phyloP scores from a whole-genome alignment of 2,113 vertebrate genomes.

The Psephotus haematonotus region DNA sequence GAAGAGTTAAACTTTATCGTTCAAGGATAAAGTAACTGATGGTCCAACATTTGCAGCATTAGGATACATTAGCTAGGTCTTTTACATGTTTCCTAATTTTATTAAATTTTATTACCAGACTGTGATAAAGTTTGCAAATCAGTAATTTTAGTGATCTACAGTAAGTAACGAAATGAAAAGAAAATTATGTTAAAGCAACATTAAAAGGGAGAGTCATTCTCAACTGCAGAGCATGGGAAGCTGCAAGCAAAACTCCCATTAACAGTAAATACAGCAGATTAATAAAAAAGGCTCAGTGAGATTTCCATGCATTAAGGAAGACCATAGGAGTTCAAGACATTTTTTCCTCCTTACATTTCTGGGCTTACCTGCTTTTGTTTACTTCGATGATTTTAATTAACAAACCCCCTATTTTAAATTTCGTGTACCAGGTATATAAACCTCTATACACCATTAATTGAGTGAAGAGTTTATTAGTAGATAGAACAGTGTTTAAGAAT shows the following conservation, averaged over 20 bases:
- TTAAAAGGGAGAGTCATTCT: slow-evolving; percentile 8
- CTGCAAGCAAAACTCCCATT: slow-evolving; percentile 28
- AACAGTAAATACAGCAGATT: not conserved
- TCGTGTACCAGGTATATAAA: not conserved
- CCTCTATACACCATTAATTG: not conserved
- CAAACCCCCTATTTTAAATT: not conserved
- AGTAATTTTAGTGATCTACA: not conserved
- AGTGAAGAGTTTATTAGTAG: not conserved
- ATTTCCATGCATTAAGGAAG: not conserved
- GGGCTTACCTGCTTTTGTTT: not conserved
- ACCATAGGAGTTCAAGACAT: not conserved
- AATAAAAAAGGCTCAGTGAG: not conserved
- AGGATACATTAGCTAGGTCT: not conserved
- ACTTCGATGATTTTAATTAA: not conserved
- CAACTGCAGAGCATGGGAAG: not conserved
- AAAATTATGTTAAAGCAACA: slow-evolving; percentile 14
- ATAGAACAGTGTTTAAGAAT: not conserved
- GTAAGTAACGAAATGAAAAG: slow-evolving; percentile 4
- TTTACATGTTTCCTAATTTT: slow-evolving; percentile 2
- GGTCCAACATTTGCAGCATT: not conserved
- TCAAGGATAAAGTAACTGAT: not conserved
- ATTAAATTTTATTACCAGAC: slow-evolving; percentile 7
- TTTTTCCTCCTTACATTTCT: not conserved
- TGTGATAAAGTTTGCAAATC: not conserved
- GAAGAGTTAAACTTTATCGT: not conserved